A percentile compares a stretch with the other conserved stretches of the same genome.
Evolutionary conservation across 2,113 vertebrate species (phyloP).

Genomic region (Siphamia tubifer): DNA sequence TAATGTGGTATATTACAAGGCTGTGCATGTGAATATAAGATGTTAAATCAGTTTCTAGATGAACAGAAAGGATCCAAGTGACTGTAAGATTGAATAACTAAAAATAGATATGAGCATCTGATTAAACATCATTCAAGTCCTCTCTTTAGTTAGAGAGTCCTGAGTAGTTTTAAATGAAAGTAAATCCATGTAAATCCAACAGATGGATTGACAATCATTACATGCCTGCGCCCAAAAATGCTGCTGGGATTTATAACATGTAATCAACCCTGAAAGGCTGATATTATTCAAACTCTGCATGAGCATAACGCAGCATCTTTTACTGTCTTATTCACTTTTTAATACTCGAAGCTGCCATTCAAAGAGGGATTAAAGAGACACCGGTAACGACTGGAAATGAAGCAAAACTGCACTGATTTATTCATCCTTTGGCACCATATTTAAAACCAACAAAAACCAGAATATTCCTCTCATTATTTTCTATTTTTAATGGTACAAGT

Average conservation of each 20-base stretch:
- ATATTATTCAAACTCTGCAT: conserved; percentile 10
- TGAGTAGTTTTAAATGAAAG: background rate
- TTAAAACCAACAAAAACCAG: conserved; percentile 1
- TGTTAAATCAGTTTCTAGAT: background rate
- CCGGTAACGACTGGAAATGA: conserved; percentile 18
- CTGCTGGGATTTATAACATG: conserved; percentile 3
- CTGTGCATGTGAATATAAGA: conserved; percentile 12
- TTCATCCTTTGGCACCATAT: conserved; percentile 20
- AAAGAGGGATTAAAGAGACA: conserved; percentile 32
- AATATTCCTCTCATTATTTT: background rate
- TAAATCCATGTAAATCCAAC: background rate
- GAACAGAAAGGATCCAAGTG: background rate
- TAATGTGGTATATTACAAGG: conserved; percentile 5
- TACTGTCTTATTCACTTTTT: conserved; percentile 33
- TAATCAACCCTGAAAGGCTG: conserved; percentile 23
- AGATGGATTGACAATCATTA: background rate
- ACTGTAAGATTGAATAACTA: background rate
- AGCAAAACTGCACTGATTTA: background rate
- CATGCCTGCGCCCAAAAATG: background rate
- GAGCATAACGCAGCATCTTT: conserved; percentile 3
- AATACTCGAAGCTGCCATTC: conserved; percentile 40
- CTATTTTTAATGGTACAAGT: background rate
- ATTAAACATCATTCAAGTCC: background rate
- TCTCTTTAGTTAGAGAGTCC: background rate
- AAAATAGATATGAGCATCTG: background rate